Conservation (phyloP, 2,113 vertebrate genomes). For the Genyomyrus donnyi region DNA sequence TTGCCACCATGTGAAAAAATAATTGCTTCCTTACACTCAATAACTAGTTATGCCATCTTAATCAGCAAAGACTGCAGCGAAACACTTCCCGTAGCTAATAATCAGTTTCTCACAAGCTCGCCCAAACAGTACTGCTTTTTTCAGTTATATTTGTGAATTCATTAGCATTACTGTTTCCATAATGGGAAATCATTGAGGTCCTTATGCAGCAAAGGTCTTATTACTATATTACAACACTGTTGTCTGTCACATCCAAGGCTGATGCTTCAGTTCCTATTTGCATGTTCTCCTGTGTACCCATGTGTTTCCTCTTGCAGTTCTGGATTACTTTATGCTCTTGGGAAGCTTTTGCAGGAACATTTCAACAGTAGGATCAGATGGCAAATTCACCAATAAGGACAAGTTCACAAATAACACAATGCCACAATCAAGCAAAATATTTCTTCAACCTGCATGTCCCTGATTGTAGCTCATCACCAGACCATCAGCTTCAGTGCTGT, state of each 20-base stretch:
- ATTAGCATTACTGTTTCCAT: background rate
- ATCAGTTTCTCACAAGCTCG: background rate
- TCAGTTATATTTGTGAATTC: background rate
- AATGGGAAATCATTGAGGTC: background rate
- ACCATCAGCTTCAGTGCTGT: background rate
- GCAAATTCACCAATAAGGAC: background rate
- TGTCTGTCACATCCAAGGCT: background rate
- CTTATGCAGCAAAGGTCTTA: background rate
- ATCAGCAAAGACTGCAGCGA: background rate
- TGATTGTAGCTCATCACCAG: background rate
- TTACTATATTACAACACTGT: background rate
- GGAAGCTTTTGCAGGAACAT: background rate
- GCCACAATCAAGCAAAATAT: background rate
- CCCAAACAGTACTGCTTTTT: background rate
- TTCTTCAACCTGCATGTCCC: background rate
- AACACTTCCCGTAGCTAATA: background rate
- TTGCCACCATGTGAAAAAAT: background rate
- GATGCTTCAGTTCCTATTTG: background rate
- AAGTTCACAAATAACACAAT: background rate
- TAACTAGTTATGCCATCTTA: background rate
- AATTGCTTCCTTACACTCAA: background rate
- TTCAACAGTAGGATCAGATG: background rate
- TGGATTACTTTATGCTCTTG: background rate
- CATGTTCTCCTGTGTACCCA: background rate
- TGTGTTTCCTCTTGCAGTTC: background rate